These are phyloP conservation scores for Pelodytes ibericus DNA, from an alignment of 2,797 vertebrate genomes.

Conservation along the genomic window DNA sequence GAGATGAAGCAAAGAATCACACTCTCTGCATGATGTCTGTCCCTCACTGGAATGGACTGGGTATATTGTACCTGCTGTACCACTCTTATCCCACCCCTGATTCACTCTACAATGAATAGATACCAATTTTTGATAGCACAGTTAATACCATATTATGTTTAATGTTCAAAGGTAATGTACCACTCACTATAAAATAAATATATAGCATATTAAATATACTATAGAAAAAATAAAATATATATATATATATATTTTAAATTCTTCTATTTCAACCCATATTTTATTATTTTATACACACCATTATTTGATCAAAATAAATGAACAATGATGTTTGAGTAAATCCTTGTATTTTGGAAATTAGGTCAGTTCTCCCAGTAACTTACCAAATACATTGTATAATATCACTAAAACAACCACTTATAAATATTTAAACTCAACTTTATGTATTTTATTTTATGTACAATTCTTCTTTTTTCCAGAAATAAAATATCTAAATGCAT, in stretches of 20 bases:
- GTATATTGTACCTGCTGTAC: no score
- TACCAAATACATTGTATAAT: neutral
- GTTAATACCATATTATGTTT: neutral
- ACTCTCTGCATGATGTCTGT: no score
- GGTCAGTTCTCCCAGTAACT: neutral
- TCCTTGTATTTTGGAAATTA: neutral
- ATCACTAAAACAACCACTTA: slow-evolving; percentile 30
- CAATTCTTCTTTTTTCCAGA: slow-evolving; percentile 80
- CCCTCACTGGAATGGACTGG: no score
- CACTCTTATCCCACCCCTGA: no score
- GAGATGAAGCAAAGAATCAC: no score
- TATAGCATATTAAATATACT: no score
- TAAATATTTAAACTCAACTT: slow-evolving; percentile 82
- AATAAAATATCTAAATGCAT: slow-evolving; percentile 92
- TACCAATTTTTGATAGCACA: no score
- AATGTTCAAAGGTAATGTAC: neutral
- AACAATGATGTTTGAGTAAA: neutral
- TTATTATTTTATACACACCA: neutral
- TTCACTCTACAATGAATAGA: no score
- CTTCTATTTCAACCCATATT: neutral
- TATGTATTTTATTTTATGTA: slow-evolving; percentile 91
- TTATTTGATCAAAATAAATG: neutral
- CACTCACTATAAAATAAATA: neutral
- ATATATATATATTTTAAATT: neutral
- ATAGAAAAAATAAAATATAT: no score